Evolutionary conservation across 2,113 vertebrate species (phyloP), one percentile per base, ranked within the genome.

Genomic region (Limanda limanda): DNA sequence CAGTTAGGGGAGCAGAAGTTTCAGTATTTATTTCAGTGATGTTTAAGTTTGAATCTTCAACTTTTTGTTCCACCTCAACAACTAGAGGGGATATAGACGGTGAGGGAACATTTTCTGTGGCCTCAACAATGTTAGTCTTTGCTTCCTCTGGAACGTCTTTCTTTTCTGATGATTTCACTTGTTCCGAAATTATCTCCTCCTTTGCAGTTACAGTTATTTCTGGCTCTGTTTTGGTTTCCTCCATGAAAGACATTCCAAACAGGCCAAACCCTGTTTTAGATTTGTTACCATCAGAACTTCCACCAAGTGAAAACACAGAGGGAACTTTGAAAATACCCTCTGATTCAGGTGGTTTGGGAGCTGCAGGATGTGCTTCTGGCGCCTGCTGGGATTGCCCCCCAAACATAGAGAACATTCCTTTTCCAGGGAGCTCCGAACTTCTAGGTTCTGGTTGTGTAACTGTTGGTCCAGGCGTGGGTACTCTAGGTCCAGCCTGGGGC

Each of bases 241-340:
- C 95, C 82, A 94, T 87, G 76, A 96, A 95, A 3, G 97, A 92
- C 83, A 95, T 91, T 84, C 74, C 94, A 86, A 97, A 95, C 21
- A 96, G 91, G 55, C 94, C 94, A 89, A 96, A 96, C 11, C 90
- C 96, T 71, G 60, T 94, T 90, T 95, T 94, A 21, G 81, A n/a
- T 71, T 90, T 95, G 71, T 94, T 95, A 73, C 89, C 87, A 40
- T 91, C 90, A 77, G 92, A 25, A 65, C 81, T 76, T 13, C 86
- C 25, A 3, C 85, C 85, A 21, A 91, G 86, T 40, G 96, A 94
- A 72, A 97, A 96, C 77, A 97, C 93, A 65, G 95, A 96, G 17
- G 96, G 89, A 72, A 96, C 88, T 81, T 85, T 96, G 81, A 97
- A 97, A 31, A 93, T 61, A 10, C 94, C 85, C 62, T 96, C 96